Conservation (phyloP, 2,888 invertebrate genomes). For the Ophion costatus region DNA sequence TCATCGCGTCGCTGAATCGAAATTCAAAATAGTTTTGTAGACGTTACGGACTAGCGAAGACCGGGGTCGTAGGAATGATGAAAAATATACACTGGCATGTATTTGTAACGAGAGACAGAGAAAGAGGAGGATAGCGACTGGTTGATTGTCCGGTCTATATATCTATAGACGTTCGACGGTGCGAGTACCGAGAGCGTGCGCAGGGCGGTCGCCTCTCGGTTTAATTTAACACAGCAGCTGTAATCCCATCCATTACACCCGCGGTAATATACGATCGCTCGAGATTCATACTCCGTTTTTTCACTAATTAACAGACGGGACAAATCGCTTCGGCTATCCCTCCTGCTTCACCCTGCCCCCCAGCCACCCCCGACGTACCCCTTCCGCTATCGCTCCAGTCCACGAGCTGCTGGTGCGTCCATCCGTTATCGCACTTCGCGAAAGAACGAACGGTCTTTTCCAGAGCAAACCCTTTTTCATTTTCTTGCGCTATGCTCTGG, state of each 20-base stretch:
- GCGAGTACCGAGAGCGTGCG: constrained; percentile 69
- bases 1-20: neutral
- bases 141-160: constrained; percentile 50
- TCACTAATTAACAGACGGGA: constrained; percentile 84
- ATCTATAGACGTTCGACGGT: constrained; percentile 56
- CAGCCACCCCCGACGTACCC: constrained; percentile 59
- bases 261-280: constrained; percentile 84
- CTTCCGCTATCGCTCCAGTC: constrained; percentile 51
- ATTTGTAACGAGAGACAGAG: constrained; percentile 36
- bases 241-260: constrained; percentile 84
- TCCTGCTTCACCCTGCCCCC: constrained; percentile 69
- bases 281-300: constrained; percentile 84
- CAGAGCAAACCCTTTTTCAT: constrained; percentile 64
- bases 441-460: constrained; percentile 58
- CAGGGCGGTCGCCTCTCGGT: constrained; percentile 80
- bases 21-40: constrained; percentile 49
- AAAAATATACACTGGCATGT: constrained; percentile 31
- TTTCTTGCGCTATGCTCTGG: constrained; percentile 60
- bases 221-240: constrained; percentile 84
- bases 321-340: constrained; percentile 82
- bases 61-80: constrained; percentile 63
- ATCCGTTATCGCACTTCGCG: constrained; percentile 65
- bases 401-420: constrained; percentile 57
- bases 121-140: constrained; percentile 54
- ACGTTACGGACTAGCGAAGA: constrained; percentile 66